Conservation (phyloP, 2,888 invertebrate species). For the Hololepta plana region DNA sequence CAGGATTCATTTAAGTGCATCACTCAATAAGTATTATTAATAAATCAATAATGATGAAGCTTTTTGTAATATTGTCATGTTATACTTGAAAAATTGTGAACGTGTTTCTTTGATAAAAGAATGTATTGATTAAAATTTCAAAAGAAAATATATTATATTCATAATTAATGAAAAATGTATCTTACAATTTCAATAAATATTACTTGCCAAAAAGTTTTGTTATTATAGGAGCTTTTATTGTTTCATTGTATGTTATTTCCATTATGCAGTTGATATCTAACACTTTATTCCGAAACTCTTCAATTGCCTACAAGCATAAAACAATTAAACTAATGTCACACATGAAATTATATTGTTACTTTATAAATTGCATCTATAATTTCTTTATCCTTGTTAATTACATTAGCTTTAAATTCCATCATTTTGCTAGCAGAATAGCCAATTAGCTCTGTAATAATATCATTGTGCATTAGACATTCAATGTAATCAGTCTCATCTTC, state of each 20-base stretch:
- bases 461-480: conserved; percentile 35
- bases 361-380: not conserved
- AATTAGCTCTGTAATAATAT: conserved; percentile 33
- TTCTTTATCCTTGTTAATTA: conserved; percentile 11
- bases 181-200: conserved; percentile 1
- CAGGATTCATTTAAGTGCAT: no score
- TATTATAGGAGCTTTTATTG: conserved; percentile 15
- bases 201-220: conserved; percentile 12
- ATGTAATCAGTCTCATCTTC: conserved; percentile 37
- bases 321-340: no score
- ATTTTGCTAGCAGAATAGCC: conserved; percentile 27
- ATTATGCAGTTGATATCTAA: conserved; percentile 16
- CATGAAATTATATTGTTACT: not conserved
- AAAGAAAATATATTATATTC: no score
- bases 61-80: no score
- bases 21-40: no score
- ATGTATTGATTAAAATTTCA: no score
- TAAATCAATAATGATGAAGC: no score
- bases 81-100: no score
- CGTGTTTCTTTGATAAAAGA: no score
- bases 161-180: no score
- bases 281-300: conserved; percentile 15
- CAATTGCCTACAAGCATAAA: conserved; percentile 15
- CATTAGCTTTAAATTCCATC: conserved; percentile 9
- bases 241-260: conserved; percentile 15